A percentile compares a stretch with the other conserved stretches of the same genome.
Conservation (phyloP, 2,888 invertebrate genomes). For the Stramonita haemastoma region DNA sequence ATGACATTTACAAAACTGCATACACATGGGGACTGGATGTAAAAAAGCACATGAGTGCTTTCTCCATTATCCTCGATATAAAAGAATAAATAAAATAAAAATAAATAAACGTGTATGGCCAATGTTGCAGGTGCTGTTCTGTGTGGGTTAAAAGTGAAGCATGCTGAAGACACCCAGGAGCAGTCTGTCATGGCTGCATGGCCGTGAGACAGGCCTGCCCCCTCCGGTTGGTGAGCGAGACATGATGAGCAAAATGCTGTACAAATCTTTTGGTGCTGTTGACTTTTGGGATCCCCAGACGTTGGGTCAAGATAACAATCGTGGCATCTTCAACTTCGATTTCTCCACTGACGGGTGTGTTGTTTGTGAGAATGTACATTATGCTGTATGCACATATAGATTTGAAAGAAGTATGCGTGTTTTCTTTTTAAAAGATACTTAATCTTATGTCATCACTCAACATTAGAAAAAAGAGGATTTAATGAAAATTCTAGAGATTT, state of each 20-base stretch:
- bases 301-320: constrained; percentile 54
- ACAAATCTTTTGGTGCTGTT: constrained; percentile 55
- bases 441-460: no score
- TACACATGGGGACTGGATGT: no score
- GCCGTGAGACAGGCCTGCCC: constrained; percentile 50
- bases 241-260: constrained; percentile 83
- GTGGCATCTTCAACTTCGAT: constrained; percentile 74
- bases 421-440: no score
- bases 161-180: background rate
- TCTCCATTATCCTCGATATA: no score
- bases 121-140: background rate
- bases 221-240: constrained; percentile 82
- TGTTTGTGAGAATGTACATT: background rate
- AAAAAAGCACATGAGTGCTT: no score
- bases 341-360: constrained; percentile 72
- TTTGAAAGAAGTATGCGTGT: background rate
- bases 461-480: no score
- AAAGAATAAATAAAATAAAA: no score
- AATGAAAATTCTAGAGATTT: no score
- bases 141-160: background rate
- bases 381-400: background rate
- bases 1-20: no score
- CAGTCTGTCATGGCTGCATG: constrained; percentile 45
- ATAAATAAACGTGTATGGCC: no score
- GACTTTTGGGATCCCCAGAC: constrained; percentile 63